Evolutionary conservation across 2,888 invertebrate species (phyloP), one percentile per base, ranked within the genome.

Genomic region (Drosophila fungiperda): DNA sequence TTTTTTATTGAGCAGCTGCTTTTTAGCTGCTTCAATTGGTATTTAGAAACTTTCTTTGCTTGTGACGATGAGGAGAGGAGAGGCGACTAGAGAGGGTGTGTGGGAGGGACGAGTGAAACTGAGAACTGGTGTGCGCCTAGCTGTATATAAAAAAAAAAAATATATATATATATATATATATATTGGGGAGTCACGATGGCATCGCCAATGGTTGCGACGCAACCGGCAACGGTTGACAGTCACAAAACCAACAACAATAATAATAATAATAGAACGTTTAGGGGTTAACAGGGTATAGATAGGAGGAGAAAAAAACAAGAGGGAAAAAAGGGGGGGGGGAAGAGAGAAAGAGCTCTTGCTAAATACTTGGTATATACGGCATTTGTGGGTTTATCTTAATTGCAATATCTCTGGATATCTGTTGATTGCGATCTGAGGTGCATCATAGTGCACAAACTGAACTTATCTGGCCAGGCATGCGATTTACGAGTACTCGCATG

Each of bases 331-430:
- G 36, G 33, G 17, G 32, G 32, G 20, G 8, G 38, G 1, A 15
- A 2, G 29, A 45, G 17, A 20, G 3, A 5, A 15, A 50, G 7
- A 32, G 33, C 60, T 68, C 48, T 73, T 64, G 68, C 77, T 77
- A 80, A 81, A 72, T 74, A 78, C 65, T 72, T 54, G 64, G 61
- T 61, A 58, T 64, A 52, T 72, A 77, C 81, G 73, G 59, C 78
- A 63, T 68, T 77, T 75, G 78, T 75, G 80, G 80, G 63, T 83
- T 90, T 87, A 87, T 87, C 86, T 87, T 87, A 87, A 87, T 87
- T 87, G 86, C 86, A 88, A 86, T 90, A 87, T 87, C 86, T 79
- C 54, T 73, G 79, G 65, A 86, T 90, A 87, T 83, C 86, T 78
- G 60, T 54, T 73, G 86, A 90, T 87, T 74, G 81, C 86, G 86